Evolutionary conservation across 2,888 invertebrate genomes (phyloP), one percentile per base, ranked within the genome.

Genomic region (Acleris emargana): DNA sequence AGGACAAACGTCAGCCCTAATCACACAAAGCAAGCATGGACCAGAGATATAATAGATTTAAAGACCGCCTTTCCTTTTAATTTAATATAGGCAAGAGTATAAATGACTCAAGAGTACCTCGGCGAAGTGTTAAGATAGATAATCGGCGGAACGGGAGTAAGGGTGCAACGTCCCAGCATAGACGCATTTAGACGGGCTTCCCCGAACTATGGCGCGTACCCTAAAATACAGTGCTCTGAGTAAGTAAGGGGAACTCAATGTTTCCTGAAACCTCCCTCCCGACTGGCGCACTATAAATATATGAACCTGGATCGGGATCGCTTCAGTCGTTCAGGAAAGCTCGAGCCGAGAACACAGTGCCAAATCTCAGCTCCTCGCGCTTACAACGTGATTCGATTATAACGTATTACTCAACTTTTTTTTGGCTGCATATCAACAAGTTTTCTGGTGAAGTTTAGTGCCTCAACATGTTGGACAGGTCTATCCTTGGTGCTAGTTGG

Each of bases 261-360:
- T 82, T 88, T 88, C 88, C 89, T 84, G 88, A 82, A 87, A 84
- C 82, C 86, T 81, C 87, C 81, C 81, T 81, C 87, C 81, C 81
- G 78, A 25, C 68, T 53, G 62, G 74, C 76, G 73, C 74, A 73
- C 88, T 91, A 91, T 91, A 92, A 89, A 92, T 91, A 90, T 82
- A 90, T 82, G 81, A 83, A 72, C 79, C 84, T 85, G 86, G 84
- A 88, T 79, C 85, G 72, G 69, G 71, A 74, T 74, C 80, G 72
- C 83, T 88, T 89, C 91, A 92, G 91, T 92, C 83, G 85, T 85
- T 83, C 87, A 86, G 86, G 86, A 86, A 80, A 87, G 82, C 85
- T 80, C 84, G 82, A 77, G 73, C 83, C 72, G 87, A 76, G 77
- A 73, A 70, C 83, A 81, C 82, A 76, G 89, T 88, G 89, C 89